Evolutionary conservation across 2,113 vertebrate species (phyloP).

Genomic region (Phyllopteryx taeniolatus): DNA sequence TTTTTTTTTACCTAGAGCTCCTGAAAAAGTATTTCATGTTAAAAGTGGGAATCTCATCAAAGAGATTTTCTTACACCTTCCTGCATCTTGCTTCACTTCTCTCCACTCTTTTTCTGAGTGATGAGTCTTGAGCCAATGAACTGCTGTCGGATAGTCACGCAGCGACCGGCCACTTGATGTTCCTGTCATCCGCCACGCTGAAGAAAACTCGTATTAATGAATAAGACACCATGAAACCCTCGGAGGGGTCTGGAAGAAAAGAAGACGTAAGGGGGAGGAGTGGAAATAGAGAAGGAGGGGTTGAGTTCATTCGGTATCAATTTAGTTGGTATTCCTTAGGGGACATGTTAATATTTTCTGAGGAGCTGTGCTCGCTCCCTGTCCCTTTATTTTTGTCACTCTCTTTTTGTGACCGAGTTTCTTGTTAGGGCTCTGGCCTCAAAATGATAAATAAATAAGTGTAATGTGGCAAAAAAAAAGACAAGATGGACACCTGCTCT

Average conservation of each 20-base stretch:
- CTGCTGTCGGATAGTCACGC: constrained; percentile 38
- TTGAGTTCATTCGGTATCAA: constrained; percentile 73
- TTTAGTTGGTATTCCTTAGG: constrained; percentile 89
- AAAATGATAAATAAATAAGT: constrained; percentile 62
- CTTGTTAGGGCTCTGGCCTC: constrained; percentile 95
- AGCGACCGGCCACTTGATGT: constrained; percentile 24
- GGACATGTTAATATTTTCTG: constrained; percentile 75
- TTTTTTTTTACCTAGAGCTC: too few species aligned
- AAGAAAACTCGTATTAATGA: constrained; percentile 88
- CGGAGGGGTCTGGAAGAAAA: constrained; percentile 64
- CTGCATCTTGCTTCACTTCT: constrained; percentile 5
- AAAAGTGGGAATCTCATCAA: too few species aligned
- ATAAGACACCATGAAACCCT: constrained; percentile 83
- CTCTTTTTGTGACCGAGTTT: constrained; percentile 86
- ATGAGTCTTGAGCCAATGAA: constrained; percentile 47
- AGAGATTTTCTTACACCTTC: neutral
- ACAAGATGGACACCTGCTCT: constrained; percentile 88
- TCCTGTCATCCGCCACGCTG: constrained; percentile 44
- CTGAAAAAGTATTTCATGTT: too few species aligned
- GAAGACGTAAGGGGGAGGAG: constrained; percentile 4
- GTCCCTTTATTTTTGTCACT: constrained; percentile 84
- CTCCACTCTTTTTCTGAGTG: constrained; percentile 14
- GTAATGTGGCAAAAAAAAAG: constrained; percentile 28
- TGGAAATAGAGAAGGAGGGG: constrained; percentile 36
- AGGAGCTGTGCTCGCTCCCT: constrained; percentile 78